phyloP scores from a whole-genome alignment of 2,888 invertebrate genomes.

The Thereva nobilitata region DNA sequence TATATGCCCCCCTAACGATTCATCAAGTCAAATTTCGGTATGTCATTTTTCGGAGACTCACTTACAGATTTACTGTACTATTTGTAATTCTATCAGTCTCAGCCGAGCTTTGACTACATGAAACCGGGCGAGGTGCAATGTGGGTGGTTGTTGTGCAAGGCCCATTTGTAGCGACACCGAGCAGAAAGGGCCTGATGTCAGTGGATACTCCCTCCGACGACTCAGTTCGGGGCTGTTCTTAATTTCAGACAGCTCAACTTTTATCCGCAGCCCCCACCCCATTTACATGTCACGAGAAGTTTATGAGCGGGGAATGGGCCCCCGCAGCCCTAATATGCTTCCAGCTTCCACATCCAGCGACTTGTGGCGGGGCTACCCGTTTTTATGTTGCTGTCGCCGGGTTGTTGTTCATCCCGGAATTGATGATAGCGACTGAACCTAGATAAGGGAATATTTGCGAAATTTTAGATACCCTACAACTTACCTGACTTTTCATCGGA shows the following conservation, averaged over 20 bases:
- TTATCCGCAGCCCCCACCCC: slow-evolving; percentile 10
- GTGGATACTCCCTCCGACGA: slow-evolving; percentile 12
- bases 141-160: slow-evolving; percentile 1
- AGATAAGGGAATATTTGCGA: slow-evolving; percentile 33
- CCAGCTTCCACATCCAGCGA: neutral
- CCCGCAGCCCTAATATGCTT: neutral
- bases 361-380: slow-evolving; percentile 4
- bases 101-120: neutral
- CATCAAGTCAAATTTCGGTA: too few species aligned
- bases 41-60: too few species aligned
- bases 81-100: slow-evolving; percentile 30
- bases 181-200: slow-evolving; percentile 1
- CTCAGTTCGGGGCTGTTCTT: slow-evolving; percentile 23
- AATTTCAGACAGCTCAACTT: slow-evolving; percentile 36
- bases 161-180: neutral
- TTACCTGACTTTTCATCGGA: slow-evolving; percentile 92
- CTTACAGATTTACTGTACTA: too few species aligned
- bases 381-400: too few species aligned
- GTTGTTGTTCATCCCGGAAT: neutral
- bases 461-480: slow-evolving; percentile 43
- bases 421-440: slow-evolving; percentile 8
- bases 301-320: slow-evolving; percentile 4
- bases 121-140: slow-evolving; percentile 11
- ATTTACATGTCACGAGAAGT: neutral
- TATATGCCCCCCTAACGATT: too few species aligned